A percentile compares a stretch with the other conserved stretches of the same genome.
These are phyloP conservation scores for Theocolax elegans DNA, from an alignment of 1,140 invertebrate genomes.

Conservation along the genomic window DNA sequence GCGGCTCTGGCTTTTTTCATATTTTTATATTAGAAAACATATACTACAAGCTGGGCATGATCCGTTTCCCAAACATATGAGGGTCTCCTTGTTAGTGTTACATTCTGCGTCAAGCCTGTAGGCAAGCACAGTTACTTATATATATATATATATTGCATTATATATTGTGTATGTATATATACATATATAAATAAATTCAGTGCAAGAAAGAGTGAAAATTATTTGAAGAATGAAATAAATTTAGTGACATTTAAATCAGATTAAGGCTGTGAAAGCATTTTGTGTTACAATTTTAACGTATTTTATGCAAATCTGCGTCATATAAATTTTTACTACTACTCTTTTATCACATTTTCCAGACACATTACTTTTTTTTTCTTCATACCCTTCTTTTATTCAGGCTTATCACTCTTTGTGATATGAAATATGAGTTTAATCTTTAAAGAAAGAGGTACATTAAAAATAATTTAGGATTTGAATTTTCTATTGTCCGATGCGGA, in stretches of 20 bases:
- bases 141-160: no score
- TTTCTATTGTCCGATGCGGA: no score
- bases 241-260: background rate
- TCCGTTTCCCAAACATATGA: no score
- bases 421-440: background rate
- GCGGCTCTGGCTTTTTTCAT: no score
- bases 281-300: conserved; percentile 7
- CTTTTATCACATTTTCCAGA: conserved; percentile 6
- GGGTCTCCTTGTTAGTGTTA: no score
- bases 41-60: no score
- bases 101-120: no score
- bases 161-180: no score
- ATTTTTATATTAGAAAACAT: no score
- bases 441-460: no score
- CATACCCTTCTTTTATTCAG: background rate
- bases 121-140: no score
- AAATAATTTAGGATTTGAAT: no score
- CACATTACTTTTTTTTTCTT: background rate
- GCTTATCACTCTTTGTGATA: background rate
- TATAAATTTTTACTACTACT: background rate
- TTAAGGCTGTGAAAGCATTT: background rate
- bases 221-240: conserved; percentile 13
- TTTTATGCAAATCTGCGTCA: background rate
- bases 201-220: background rate
- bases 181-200: background rate